Conservation (phyloP, 2,113 vertebrate genomes). For the Ictalurus punctatus region DNA sequence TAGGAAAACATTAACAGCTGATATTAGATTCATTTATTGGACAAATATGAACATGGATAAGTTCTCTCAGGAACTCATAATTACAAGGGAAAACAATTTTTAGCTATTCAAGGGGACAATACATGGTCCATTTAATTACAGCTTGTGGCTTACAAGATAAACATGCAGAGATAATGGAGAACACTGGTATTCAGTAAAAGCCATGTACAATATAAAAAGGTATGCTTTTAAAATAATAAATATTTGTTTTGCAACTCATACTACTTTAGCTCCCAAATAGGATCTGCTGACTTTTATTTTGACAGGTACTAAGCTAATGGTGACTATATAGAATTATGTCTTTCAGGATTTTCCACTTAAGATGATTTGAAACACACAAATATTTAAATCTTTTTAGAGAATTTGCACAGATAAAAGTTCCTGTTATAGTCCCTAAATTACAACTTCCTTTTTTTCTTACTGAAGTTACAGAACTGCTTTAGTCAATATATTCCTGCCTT, state of each 20-base stretch:
- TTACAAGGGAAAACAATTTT: slow-evolving; percentile 28
- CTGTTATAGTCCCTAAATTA: slow-evolving; percentile 3
- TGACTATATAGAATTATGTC: background rate
- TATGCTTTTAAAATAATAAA: background rate
- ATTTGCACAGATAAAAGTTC: slow-evolving; percentile 3
- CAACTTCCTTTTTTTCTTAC: background rate
- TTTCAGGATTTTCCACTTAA: background rate
- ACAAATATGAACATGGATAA: slow-evolving; percentile 40
- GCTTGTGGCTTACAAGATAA: slow-evolving; percentile 39
- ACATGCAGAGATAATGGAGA: slow-evolving; percentile 25
- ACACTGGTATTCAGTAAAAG: background rate
- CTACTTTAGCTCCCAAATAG: background rate
- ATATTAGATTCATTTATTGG: slow-evolving; percentile 33
- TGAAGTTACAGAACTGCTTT: background rate
- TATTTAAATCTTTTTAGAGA: background rate
- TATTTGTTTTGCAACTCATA: background rate
- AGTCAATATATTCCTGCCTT: slow-evolving; percentile 19
- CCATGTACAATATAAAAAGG: background rate
- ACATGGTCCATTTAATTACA: slow-evolving; percentile 37
- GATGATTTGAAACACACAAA: background rate
- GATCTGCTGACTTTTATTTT: background rate
- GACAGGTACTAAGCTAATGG: background rate
- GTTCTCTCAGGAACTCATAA: slow-evolving; percentile 37
- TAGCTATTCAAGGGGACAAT: slow-evolving; percentile 11
- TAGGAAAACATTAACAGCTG: slow-evolving; percentile 41